A percentile compares a stretch with the other conserved stretches of the same genome.
Conservation (phyloP, 2,888 invertebrate genomes). For the Lepidocyrtinus sp. region DNA sequence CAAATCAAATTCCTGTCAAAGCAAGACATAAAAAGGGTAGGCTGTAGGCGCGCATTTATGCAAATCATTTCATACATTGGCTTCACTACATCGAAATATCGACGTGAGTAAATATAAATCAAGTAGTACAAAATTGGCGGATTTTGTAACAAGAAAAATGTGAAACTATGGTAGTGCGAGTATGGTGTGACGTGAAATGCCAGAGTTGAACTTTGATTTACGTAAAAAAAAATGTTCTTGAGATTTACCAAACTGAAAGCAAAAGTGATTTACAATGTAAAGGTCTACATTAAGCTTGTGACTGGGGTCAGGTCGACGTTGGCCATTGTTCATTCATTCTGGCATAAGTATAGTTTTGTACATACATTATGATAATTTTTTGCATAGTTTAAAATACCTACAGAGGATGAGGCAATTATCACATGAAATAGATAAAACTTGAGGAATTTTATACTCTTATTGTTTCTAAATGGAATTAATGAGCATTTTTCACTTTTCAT, state of each 20-base stretch:
- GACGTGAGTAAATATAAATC: not conserved
- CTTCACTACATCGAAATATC: not conserved
- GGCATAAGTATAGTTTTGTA: no score
- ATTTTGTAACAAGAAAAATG: not conserved
- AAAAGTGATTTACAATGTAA: not conserved
- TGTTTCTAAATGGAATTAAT: no score
- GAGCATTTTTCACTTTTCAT: no score
- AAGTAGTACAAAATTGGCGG: not conserved
- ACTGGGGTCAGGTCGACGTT: not conserved
- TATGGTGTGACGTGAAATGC: not conserved
- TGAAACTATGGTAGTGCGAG: not conserved
- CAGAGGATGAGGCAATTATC: no score
- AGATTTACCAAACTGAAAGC: not conserved
- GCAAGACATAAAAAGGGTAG: not conserved
- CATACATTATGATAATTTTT: no score
- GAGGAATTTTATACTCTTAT: no score
- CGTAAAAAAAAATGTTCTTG: not conserved
- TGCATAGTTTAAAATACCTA: no score
- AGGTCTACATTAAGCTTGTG: not conserved
- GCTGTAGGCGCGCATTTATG: not conserved
- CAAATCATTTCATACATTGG: not conserved
- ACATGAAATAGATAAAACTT: no score
- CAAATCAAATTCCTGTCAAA: constrained; percentile 9
- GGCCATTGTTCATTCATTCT: no score
- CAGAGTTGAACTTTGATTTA: not conserved